Evolutionary conservation across 2,888 invertebrate species (phyloP).

Genomic region (Platycheirus albimanus): DNA sequence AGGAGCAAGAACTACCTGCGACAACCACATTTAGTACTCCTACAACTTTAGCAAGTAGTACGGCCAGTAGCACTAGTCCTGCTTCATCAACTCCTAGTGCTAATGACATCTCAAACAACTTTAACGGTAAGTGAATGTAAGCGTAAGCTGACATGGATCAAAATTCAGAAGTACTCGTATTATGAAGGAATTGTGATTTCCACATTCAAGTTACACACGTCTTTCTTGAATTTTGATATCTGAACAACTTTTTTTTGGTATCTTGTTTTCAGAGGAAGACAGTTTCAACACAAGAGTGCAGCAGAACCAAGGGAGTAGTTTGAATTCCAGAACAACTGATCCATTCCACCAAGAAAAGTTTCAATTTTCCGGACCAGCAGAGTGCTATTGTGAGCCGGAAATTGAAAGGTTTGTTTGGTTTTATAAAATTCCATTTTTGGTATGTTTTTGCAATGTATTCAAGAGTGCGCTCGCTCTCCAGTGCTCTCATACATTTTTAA

Average conservation of each 20-base stretch:
- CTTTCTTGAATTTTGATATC: background rate
- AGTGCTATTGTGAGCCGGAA: conserved; percentile 82
- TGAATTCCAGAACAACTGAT: conserved; percentile 74
- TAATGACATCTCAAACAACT: conserved; percentile 75
- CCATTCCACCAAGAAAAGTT: conserved; percentile 77
- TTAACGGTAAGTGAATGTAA: conserved; percentile 69
- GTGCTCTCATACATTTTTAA: too few relatives aligned
- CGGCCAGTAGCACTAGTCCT: conserved; percentile 19
- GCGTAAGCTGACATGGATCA: conserved; percentile 12
- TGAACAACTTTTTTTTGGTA: background rate
- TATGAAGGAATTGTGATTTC: too few relatives aligned
- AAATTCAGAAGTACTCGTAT: too few relatives aligned
- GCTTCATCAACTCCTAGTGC: conserved; percentile 72
- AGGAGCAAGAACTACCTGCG: conserved; percentile 12
- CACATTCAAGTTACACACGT: background rate
- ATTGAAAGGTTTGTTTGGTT: conserved; percentile 81
- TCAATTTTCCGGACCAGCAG: conserved; percentile 80
- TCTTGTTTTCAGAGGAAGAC: conserved; percentile 56
- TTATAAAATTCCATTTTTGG: background rate
- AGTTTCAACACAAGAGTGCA: conserved; percentile 38
- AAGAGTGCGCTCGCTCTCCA: background rate
- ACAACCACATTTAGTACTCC: conserved; percentile 38
- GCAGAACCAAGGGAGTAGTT: conserved; percentile 25
- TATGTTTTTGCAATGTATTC: background rate
- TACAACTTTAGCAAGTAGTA: conserved; percentile 19